Percentiles rank a stretch among this genome's conserved stretches.
Evolutionary conservation across 2,113 vertebrate species (phyloP).

Genomic region (Martes martes): DNA sequence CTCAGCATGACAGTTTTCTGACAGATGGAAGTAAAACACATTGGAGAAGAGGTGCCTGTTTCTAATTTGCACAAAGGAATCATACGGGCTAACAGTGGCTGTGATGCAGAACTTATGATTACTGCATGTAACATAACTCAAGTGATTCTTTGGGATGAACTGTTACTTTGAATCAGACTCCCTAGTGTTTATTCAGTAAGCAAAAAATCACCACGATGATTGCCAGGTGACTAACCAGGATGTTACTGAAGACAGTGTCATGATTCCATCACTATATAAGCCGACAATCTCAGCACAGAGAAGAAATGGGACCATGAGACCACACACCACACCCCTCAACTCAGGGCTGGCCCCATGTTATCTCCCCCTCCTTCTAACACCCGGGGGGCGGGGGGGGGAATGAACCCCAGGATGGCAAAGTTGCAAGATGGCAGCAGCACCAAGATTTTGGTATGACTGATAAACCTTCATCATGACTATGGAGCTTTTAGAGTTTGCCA

Average conservation of each 20-base stretch:
- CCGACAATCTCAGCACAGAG: background rate
- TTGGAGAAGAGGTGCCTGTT: background rate
- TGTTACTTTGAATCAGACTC: conserved; percentile 24
- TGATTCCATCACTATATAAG: background rate
- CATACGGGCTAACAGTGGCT: background rate
- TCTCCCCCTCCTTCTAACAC: background rate
- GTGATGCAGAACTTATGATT: background rate
- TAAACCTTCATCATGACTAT: background rate
- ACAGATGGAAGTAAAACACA: background rate
- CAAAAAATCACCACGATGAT: background rate
- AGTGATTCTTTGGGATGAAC: conserved; percentile 1
- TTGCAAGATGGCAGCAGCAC: background rate
- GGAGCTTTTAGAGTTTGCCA: background rate
- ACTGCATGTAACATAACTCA: background rate
- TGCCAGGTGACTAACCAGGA: background rate
- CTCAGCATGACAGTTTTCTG: background rate
- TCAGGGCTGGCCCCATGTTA: background rate
- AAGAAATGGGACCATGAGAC: background rate
- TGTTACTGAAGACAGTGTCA: background rate
- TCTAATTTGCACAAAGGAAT: background rate
- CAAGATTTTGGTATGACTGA: background rate
- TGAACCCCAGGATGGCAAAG: background rate
- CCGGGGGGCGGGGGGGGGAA: background rate
- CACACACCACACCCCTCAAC: background rate
- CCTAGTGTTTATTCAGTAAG: background rate